Base-by-base conservation (phyloP, 2,113 vertebrate genomes). In the Ctenodactylus gundi region DNA sequence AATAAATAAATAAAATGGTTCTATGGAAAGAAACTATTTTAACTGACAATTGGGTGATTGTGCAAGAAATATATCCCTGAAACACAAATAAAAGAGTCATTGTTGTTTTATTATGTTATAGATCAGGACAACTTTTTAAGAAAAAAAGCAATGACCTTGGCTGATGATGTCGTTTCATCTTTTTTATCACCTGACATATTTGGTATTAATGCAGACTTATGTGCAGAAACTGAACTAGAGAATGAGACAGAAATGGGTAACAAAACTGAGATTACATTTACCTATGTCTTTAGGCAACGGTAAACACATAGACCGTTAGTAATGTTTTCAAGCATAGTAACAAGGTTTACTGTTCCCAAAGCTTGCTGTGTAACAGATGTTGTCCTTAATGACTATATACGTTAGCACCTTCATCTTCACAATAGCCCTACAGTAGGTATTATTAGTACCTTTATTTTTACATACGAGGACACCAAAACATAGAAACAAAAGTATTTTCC, bases 151-250 rank as follows among this genome's bases (percentile, higher is more conserved):
- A 31, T 94, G 31, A 67, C 23, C 41, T 86, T 86, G 36, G 20
- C 11, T 78, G 67, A 57, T 65, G n/a, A 41, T 36, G 3, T 34
- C 9, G 51, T 51, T 82, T 84, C 84, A 76, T 57, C 27, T 85
- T 84, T 65, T 89, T 78, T 91, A 84, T 91, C 94, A 64, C 86
- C 17, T 53, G 44, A 75, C 3, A 29, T 53, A 58, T 53, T 91
- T 18, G 4, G 41, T 53, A 77, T 64, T 31, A 94, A 41, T 58
- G 11, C 17, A 62, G 4, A 29, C 36, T 73, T 65, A 25, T n/a
- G 1, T 86, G 5, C 25, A 68, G 23, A 3, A 58, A 1, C 4
- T 41, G 7, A 3, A 23, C 23, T 75, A 58, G 21, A 91, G 62
- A 86, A 29, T 39, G n/a, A 11, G 17, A 58, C 85, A 27, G 49